These are phyloP conservation scores for Meteorus colon DNA, from an alignment of 2,888 invertebrate genomes.

Conservation along the genomic window DNA sequence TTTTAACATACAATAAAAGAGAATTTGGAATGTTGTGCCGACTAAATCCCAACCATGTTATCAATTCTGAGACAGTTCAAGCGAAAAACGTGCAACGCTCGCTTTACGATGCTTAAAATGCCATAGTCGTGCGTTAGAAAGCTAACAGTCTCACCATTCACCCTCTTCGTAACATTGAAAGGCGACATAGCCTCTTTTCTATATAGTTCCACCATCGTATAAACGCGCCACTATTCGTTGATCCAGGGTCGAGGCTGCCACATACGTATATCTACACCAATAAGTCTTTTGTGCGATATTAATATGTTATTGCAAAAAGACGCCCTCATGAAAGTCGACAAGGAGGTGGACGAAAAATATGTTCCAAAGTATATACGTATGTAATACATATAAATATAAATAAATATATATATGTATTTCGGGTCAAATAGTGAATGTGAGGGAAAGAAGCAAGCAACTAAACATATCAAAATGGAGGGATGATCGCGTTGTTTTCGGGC, in stretches of 20 bases:
- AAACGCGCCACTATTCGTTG: conserved; percentile 56
- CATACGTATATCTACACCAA: conserved; percentile 39
- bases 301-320: conserved; percentile 73
- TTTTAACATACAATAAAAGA: conserved; percentile 17
- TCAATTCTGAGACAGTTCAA: conserved; percentile 56
- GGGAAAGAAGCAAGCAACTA: conserved; percentile 10
- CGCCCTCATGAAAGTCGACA: conserved; percentile 73
- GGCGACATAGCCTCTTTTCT: background rate
- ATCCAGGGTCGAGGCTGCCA: conserved; percentile 58
- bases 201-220: conserved; percentile 55
- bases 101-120: conserved; percentile 69
- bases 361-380: conserved; percentile 54
- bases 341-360: conserved; percentile 67
- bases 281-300: conserved; percentile 69
- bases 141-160: background rate
- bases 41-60: conserved; percentile 50
- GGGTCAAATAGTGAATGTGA: conserved; percentile 34
- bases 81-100: conserved; percentile 64
- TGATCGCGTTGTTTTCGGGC: conserved; percentile 35
- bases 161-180: conserved; percentile 24
- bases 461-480: conserved; percentile 17
- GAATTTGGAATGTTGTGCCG: conserved; percentile 43
- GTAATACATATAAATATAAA: conserved; percentile 35
- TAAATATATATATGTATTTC: conserved; percentile 47
- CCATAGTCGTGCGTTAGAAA: conserved; percentile 33